Evolutionary conservation across 2,888 invertebrate genomes (phyloP).

Genomic region (Belgica antarctica): DNA sequence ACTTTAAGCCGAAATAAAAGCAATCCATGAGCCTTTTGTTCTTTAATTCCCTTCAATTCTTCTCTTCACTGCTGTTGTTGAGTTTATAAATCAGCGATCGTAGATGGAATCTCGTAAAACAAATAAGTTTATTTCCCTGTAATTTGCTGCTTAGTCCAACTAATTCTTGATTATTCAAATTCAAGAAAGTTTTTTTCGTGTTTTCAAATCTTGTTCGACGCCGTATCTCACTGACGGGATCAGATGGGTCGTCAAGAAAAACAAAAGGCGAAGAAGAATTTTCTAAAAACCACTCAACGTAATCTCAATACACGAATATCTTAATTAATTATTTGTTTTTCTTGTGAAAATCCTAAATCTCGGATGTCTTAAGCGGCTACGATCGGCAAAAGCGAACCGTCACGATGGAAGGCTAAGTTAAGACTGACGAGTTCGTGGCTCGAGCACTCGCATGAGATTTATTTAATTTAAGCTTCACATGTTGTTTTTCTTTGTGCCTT

Average conservation of each 20-base stretch:
- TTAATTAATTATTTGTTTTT: slow-evolving; percentile 7
- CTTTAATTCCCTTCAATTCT: too few relatives aligned
- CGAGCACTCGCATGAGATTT: slow-evolving; percentile 26
- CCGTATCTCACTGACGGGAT: too few relatives aligned
- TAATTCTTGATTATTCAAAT: too few relatives aligned
- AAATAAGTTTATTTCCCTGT: neutral
- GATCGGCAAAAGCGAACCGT: slow-evolving; percentile 9
- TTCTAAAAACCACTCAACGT: neutral
- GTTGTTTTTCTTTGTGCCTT: slow-evolving; percentile 20
- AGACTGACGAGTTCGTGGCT: slow-evolving; percentile 33
- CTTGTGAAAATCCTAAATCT: too few relatives aligned
- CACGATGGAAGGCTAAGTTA: slow-evolving; percentile 30
- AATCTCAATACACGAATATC: slow-evolving; percentile 14
- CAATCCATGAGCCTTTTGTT: too few relatives aligned
- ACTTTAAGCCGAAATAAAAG: neutral
- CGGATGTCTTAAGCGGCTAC: neutral
- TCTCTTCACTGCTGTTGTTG: neutral
- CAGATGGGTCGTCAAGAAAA: too few relatives aligned
- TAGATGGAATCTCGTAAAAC: neutral
- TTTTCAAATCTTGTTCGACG: too few relatives aligned
- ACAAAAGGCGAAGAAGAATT: too few relatives aligned
- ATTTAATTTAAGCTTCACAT: slow-evolving; percentile 31
- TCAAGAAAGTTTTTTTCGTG: too few relatives aligned
- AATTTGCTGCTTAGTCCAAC: neutral
- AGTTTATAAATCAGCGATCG: neutral